Base-by-base conservation (phyloP, 2,888 invertebrate genomes). In the Coronaproctus castanopsis region DNA sequence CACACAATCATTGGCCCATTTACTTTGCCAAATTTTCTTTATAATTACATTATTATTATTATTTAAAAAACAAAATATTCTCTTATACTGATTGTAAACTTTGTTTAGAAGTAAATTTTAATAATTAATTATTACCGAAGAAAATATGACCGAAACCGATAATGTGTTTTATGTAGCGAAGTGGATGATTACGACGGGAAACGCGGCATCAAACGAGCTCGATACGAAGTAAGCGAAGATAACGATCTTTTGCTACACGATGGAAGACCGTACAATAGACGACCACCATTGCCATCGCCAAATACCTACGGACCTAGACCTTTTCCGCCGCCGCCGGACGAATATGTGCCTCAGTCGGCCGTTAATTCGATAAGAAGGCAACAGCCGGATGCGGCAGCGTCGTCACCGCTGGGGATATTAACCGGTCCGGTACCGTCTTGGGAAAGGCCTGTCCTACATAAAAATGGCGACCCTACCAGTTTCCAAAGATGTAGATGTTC, bases 401-500 rank as follows among this genome's bases (percentile, higher is more conserved):
- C 58, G 5, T 55, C 52, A 64, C 64, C 10, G 68, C 66, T 24
- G 1, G 64, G 63, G 21, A 65, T 73, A 50, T 65, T 71, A 20
- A 70, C 72, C 1, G 73, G 73, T 1, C 73, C 73, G 0, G 68
- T 73, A 20, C 74, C 77, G 62, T 66, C 74, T 22, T 71, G 74
- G 72, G 66, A 66, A 24, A 60, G 64, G 20, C 64, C 64, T 2
- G 61, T 59, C 3, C 59, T 61, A n/a, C 61, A 63, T 61, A 65
- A 64, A 24, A 65, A 65, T 23, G 65, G 65, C 53, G 66, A 66
- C 54, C 67, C 67, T 0, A 67, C 67, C 21, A 65, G 64, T 55
- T 67, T 66, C 61, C 70, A 71, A 60, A 67, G 66, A 19, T 78
- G 78, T 69, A 76, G 75, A 64, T 78, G 78, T 64, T 73, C 75